A percentile compares a stretch with the other conserved stretches of the same genome.
phyloP scores from a whole-genome alignment of 2,888 invertebrate genomes.

The Fabriciana adippe region DNA sequence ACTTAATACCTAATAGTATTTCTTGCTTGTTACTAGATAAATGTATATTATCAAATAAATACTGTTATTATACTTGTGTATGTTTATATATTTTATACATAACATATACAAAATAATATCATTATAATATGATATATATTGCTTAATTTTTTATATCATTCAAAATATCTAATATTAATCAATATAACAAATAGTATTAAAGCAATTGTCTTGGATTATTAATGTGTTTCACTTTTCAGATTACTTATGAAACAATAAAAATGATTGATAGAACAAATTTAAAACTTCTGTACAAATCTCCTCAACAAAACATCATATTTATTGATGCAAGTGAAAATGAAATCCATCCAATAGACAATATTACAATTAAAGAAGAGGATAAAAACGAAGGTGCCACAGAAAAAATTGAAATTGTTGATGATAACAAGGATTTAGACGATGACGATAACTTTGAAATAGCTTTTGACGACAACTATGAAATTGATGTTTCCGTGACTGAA shows the following conservation, averaged over 20 bases:
- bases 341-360: neutral
- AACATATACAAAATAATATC: too few species aligned
- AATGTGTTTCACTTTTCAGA: conserved; percentile 39
- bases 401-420: conserved; percentile 30
- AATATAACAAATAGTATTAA: neutral
- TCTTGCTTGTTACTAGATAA: too few species aligned
- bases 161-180: too few species aligned
- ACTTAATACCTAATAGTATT: too few species aligned
- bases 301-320: conserved; percentile 39
- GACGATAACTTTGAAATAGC: conserved; percentile 24
- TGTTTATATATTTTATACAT: too few species aligned
- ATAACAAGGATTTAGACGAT: conserved; percentile 3
- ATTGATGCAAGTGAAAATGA: neutral
- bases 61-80: too few species aligned
- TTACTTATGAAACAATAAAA: conserved; percentile 57
- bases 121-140: too few species aligned
- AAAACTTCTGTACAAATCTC: conserved; percentile 47
- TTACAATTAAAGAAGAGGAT: conserved; percentile 31
- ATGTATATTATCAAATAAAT: too few species aligned
- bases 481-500: conserved; percentile 9
- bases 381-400: conserved; percentile 22
- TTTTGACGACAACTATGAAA: conserved; percentile 34
- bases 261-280: conserved; percentile 51
- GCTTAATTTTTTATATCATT: too few species aligned
- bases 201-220: neutral